Percentiles rank a stretch among this genome's conserved stretches.
phyloP scores from a whole-genome alignment of 2,888 invertebrate species.

The Mythimna vitellina region DNA sequence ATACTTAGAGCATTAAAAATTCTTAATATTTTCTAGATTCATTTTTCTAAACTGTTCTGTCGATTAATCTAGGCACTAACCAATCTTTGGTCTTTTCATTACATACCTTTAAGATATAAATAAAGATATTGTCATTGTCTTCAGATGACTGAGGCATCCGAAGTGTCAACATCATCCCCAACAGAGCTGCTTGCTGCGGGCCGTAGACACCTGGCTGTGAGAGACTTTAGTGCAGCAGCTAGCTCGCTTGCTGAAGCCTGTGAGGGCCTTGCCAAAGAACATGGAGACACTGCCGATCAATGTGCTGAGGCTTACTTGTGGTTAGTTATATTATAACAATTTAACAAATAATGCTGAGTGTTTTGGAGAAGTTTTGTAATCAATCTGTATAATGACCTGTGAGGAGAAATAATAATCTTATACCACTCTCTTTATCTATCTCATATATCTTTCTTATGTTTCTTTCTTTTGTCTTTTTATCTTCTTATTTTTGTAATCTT shows the following conservation, averaged over 20 bases:
- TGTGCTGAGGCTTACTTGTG: conserved; percentile 97
- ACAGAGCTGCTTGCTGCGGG: conserved; percentile 93
- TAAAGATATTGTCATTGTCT: background rate
- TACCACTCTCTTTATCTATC: background rate
- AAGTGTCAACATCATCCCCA: conserved; percentile 85
- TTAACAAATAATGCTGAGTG: too few species aligned
- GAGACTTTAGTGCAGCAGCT: conserved; percentile 94
- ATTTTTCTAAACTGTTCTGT: background rate
- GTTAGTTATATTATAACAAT: conserved; percentile 86
- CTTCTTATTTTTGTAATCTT: too few species aligned
- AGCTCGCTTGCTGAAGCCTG: conserved; percentile 94
- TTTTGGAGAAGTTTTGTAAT: background rate
- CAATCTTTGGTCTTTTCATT: background rate
- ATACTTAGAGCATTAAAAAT: background rate
- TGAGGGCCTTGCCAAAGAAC: conserved; percentile 92
- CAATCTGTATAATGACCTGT: background rate
- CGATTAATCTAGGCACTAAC: background rate
- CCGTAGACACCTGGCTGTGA: conserved; percentile 94
- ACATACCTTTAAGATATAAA: background rate
- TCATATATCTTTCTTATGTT: background rate
- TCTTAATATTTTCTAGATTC: background rate
- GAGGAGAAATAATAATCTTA: too few species aligned
- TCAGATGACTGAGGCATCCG: conserved; percentile 91
- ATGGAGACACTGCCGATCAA: conserved; percentile 96
- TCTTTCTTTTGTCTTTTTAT: background rate